Evolutionary conservation across 1,140 invertebrate species (phyloP).

Genomic region (Bombus consobrinus): DNA sequence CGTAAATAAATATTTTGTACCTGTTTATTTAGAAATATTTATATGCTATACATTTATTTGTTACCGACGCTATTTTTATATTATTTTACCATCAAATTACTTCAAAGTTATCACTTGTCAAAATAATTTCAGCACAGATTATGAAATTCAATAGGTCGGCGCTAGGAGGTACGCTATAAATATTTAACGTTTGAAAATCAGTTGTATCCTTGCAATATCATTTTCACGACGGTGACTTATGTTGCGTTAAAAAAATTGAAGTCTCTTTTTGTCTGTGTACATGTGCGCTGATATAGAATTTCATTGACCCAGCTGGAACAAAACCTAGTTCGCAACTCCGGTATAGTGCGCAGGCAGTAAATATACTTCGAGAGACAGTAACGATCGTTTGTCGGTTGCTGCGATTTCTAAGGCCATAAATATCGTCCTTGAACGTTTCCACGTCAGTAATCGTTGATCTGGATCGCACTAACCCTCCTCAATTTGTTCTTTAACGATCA

Average conservation of each 20-base stretch:
- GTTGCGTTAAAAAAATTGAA: too few species aligned
- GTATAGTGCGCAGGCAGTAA: constrained; percentile 39
- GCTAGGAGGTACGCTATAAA: background rate
- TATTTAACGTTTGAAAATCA: background rate
- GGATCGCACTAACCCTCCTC: constrained; percentile 23
- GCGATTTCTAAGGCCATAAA: constrained; percentile 64
- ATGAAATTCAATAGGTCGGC: too few species aligned
- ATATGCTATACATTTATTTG: too few species aligned
- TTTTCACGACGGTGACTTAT: background rate
- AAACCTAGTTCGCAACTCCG: background rate
- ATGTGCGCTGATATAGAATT: background rate
- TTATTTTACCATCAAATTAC: too few species aligned
- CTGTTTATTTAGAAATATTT: too few species aligned
- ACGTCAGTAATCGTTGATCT: constrained; percentile 56
- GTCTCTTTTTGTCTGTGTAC: too few species aligned
- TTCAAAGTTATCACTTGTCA: too few species aligned
- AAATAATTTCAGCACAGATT: too few species aligned
- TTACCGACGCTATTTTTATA: too few species aligned
- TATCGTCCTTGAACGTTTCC: constrained; percentile 49
- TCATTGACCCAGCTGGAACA: background rate
- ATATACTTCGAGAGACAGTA: constrained; percentile 61
- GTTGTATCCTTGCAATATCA: background rate
- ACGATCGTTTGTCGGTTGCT: constrained; percentile 64
- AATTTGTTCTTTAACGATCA: constrained; percentile 51
- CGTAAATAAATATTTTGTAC: too few species aligned